Evolutionary conservation across 2,797 vertebrate species (phyloP).

Genomic region (Todus mexicanus): DNA sequence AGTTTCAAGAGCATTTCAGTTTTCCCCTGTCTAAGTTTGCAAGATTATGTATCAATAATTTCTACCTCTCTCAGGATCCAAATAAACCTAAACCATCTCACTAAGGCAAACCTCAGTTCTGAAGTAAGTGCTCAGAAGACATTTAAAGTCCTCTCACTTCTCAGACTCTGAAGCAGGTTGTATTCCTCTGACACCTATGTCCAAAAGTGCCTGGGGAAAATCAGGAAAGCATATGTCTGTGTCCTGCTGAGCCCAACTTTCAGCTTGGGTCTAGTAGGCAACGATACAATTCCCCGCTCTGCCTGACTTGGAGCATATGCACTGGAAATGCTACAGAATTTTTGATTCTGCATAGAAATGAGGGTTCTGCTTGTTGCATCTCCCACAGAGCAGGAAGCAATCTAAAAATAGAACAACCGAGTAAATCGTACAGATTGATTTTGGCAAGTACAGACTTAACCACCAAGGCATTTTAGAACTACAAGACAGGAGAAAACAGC

Average conservation of each 20-base stretch:
- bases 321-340: slow-evolving; percentile 26
- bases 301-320: slow-evolving; percentile 22
- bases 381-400: slow-evolving; percentile 37
- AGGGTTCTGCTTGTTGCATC: slow-evolving; percentile 30
- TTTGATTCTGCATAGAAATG: slow-evolving; percentile 35
- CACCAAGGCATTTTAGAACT: neutral
- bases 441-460: slow-evolving; percentile 34
- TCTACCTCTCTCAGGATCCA: neutral
- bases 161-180: neutral
- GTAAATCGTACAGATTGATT: slow-evolving; percentile 16
- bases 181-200: neutral
- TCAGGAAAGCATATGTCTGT: neutral
- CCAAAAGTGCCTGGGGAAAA: neutral
- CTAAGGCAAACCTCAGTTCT: neutral
- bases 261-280: neutral
- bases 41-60: neutral
- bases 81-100: neutral
- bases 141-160: neutral
- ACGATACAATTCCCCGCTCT: neutral
- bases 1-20: neutral
- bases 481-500: neutral
- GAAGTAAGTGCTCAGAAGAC: neutral
- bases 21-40: neutral
- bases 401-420: slow-evolving; percentile 15
- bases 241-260: neutral